These are phyloP conservation scores for Synanthedon tipuliformis DNA, from an alignment of 2,888 invertebrate species.

Conservation along the genomic window DNA sequence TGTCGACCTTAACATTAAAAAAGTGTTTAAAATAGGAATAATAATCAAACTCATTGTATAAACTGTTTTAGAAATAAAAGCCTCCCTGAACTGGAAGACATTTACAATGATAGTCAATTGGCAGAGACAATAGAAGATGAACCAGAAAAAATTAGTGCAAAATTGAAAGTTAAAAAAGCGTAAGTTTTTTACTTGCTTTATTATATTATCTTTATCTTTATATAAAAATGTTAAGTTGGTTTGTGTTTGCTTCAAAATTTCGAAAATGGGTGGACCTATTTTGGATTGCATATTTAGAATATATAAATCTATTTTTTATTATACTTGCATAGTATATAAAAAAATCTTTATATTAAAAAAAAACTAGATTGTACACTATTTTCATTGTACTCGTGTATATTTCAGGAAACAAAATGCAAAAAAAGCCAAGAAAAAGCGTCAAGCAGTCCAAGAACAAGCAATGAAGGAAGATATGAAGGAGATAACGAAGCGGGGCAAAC, in stretches of 20 bases:
- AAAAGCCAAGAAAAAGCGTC: conserved; percentile 44
- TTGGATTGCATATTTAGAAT: too few species aligned
- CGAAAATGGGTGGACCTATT: too few species aligned
- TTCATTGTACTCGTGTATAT: background rate
- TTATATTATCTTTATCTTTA: background rate
- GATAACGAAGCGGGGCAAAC: conserved; percentile 51
- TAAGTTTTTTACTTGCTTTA: conserved; percentile 22
- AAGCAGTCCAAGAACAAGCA: conserved; percentile 38
- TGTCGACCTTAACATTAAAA: too few species aligned
- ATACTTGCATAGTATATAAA: background rate
- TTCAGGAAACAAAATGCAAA: conserved; percentile 38
- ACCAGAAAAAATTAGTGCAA: conserved; percentile 16
- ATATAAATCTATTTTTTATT: background rate
- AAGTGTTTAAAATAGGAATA: background rate
- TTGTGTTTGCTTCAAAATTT: too few species aligned
- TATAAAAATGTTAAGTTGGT: background rate
- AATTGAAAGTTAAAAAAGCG: conserved; percentile 47
- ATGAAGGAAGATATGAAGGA: conserved; percentile 51
- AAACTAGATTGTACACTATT: background rate
- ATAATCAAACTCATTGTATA: background rate
- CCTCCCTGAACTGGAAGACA: conserved; percentile 48
- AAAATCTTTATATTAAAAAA: conserved; percentile 1
- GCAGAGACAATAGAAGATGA: conserved; percentile 22
- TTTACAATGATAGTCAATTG: conserved; percentile 46
- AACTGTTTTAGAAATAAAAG: conserved; percentile 30